Evolutionary conservation across 2,113 vertebrate species (phyloP).

Genomic region (Lophura nycthemera): DNA sequence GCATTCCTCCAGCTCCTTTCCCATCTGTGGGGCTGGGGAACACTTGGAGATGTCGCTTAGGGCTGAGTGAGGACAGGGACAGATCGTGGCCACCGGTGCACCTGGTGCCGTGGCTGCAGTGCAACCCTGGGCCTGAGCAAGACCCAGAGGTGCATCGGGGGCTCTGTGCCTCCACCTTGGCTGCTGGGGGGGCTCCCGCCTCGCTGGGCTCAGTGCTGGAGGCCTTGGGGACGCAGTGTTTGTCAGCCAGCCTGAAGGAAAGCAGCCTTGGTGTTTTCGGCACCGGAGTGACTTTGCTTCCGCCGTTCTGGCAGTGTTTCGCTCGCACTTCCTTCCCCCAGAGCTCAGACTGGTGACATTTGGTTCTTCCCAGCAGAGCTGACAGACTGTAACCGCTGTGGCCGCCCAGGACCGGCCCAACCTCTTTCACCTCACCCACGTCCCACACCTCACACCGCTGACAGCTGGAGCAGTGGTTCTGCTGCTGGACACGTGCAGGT

Average conservation of each 20-base stretch:
- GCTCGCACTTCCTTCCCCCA: background rate
- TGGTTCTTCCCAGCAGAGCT: background rate
- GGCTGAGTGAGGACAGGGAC: fast-evolving
- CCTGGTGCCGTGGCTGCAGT: fast-evolving
- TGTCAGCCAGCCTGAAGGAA: background rate
- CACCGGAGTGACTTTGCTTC: fast-evolving
- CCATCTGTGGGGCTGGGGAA: background rate
- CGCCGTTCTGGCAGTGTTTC: fast-evolving
- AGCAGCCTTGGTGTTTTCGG: background rate
- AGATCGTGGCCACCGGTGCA: fast-evolving
- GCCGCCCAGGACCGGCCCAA: background rate
- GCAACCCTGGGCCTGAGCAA: fast-evolving
- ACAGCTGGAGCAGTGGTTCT: background rate
- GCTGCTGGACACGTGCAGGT: background rate
- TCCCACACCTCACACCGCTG: background rate
- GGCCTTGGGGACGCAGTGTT: background rate
- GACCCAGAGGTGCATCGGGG: fast-evolving
- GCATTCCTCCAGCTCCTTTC: background rate
- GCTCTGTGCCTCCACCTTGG: no score
- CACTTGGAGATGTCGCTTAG: background rate
- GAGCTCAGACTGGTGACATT: background rate
- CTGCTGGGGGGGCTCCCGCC: fast-evolving
- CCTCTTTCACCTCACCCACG: no score
- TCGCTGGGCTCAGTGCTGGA: background rate
- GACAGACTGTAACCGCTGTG: fast-evolving